Evolutionary conservation across 2,113 vertebrate genomes (phyloP).

Genomic region (Brachyhypopomus occidentalis): DNA sequence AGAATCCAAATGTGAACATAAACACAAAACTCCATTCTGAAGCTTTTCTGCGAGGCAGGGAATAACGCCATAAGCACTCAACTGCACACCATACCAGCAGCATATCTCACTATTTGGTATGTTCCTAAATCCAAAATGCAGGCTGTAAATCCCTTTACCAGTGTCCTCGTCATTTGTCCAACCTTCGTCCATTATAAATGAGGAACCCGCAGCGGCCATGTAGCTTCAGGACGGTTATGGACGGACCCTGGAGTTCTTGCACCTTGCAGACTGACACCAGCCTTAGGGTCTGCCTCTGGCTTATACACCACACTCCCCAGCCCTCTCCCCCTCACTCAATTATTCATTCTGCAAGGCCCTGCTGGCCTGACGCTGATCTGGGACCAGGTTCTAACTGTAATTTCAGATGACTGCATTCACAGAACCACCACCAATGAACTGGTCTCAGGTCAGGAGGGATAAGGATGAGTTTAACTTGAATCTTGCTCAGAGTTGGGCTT

Average conservation of each 20-base stretch:
- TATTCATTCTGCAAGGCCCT: conserved; percentile 37
- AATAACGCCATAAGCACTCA: not conserved
- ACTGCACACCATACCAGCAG: not conserved
- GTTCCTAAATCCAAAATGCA: not conserved
- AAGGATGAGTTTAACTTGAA: not conserved
- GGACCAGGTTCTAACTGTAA: conserved; percentile 9
- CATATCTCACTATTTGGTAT: conserved; percentile 8
- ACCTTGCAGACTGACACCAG: conserved; percentile 53
- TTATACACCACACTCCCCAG: conserved; percentile 41
- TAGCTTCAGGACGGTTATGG: conserved; percentile 19
- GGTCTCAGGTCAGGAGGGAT: conserved; percentile 20
- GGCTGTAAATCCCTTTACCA: not conserved
- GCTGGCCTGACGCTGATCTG: conserved; percentile 18
- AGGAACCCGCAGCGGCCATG: conserved; percentile 3
- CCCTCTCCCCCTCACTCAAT: conserved; percentile 27
- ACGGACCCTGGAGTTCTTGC: conserved; percentile 28
- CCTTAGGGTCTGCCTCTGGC: conserved; percentile 51
- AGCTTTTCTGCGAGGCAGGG: not conserved
- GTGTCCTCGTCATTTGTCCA: conserved; percentile 42
- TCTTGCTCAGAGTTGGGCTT: not conserved
- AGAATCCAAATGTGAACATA: not conserved
- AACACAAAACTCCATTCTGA: not conserved
- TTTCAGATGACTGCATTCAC: not conserved
- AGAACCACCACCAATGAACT: not conserved
- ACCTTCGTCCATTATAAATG: conserved; percentile 43